A percentile compares a stretch with the other conserved stretches of the same genome.
phyloP scores from a whole-genome alignment of 2,888 invertebrate genomes.

The Fragum whitleyi region DNA sequence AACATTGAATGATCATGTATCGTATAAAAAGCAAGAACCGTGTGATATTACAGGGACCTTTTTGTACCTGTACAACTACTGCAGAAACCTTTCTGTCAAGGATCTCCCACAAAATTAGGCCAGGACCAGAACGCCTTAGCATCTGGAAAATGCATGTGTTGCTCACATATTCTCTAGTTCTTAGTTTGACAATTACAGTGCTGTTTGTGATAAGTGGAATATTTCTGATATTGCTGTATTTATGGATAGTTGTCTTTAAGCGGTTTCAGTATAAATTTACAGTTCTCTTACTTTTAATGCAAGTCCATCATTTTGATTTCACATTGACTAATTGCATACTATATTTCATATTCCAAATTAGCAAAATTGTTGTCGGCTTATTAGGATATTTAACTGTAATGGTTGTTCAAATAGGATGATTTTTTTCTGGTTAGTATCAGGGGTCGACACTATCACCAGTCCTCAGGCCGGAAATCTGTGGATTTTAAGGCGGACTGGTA shows the following conservation, averaged over 20 bases:
- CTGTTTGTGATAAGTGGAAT: conserved; percentile 30
- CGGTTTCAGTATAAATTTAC: conserved; percentile 52
- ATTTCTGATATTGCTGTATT: conserved; percentile 20
- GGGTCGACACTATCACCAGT: too few species aligned
- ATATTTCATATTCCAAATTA: conserved; percentile 32
- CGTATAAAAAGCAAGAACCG: conserved; percentile 2
- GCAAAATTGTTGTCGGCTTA: conserved; percentile 34
- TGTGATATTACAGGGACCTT: conserved; percentile 40
- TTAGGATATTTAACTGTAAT: conserved; percentile 33
- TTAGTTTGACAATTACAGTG: conserved; percentile 22
- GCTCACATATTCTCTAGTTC: conserved; percentile 31
- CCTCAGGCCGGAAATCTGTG: too few species aligned
- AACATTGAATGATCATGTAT: background rate
- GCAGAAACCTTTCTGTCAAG: conserved; percentile 38
- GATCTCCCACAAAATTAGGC: background rate
- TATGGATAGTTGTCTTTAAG: conserved; percentile 32
- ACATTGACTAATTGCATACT: conserved; percentile 26
- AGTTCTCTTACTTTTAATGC: conserved; percentile 28
- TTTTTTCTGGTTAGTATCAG: too few species aligned
- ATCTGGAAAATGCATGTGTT: conserved; percentile 39
- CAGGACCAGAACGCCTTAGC: conserved; percentile 12
- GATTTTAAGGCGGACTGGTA: too few species aligned
- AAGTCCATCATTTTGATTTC: conserved; percentile 49
- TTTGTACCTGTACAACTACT: conserved; percentile 42
- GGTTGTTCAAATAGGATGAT: conserved; percentile 30